Percentiles rank a stretch among this genome's conserved stretches.
Evolutionary conservation across 2,888 invertebrate species (phyloP).

Genomic region (Smittia sp.): DNA sequence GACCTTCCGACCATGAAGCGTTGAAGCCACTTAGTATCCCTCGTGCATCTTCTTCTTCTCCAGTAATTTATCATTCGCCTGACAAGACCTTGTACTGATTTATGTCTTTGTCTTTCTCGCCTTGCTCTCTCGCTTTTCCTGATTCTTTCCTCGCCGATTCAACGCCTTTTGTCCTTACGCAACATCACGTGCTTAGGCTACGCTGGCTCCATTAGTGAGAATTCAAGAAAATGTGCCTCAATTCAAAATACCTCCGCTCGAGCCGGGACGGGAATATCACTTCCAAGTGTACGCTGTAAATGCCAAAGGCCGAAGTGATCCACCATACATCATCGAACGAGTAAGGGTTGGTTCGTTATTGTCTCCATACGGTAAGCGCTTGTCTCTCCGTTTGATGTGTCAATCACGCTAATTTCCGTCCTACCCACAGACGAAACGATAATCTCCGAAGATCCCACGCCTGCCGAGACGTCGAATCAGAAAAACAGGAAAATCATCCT

Average conservation of each 20-base stretch:
- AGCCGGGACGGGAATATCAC: slow-evolving; percentile 75
- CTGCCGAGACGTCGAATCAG: slow-evolving; percentile 55
- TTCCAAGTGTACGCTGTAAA: slow-evolving; percentile 79
- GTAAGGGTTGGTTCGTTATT: slow-evolving; percentile 53
- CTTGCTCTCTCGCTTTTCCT: neutral
- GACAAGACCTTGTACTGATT: slow-evolving; percentile 40
- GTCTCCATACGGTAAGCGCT: slow-evolving; percentile 55
- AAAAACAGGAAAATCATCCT: slow-evolving; percentile 22
- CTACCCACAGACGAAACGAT: slow-evolving; percentile 51
- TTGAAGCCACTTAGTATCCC: too few relatives aligned
- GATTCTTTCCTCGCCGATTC: neutral
- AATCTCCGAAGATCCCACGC: slow-evolving; percentile 54
- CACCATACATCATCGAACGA: slow-evolving; percentile 66
- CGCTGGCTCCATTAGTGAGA: slow-evolving; percentile 61
- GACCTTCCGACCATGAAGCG: neutral
- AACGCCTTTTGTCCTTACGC: neutral
- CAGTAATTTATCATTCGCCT: slow-evolving; percentile 36
- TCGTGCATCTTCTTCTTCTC: slow-evolving; percentile 2
- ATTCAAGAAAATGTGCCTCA: slow-evolving; percentile 65
- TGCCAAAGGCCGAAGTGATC: slow-evolving; percentile 71
- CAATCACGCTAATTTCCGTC: neutral
- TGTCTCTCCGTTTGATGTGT: too few relatives aligned
- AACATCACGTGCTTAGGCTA: slow-evolving; percentile 50
- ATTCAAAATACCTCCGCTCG: slow-evolving; percentile 69
- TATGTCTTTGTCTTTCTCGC: slow-evolving; percentile 35